Evolutionary conservation across 2,113 vertebrate species (phyloP).

Genomic region (Leptobrachium leishanense): DNA sequence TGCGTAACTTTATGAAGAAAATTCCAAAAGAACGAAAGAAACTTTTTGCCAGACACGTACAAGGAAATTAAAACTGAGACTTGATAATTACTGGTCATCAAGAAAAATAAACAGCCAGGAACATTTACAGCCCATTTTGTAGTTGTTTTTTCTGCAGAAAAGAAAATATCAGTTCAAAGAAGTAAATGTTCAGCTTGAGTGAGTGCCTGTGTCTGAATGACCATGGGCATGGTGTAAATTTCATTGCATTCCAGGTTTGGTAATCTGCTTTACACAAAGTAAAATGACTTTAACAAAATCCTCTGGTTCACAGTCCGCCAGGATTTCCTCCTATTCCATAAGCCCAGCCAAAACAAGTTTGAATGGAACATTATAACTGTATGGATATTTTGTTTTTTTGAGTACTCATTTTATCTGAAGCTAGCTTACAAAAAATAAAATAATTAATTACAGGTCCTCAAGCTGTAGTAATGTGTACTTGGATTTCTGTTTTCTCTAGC

Average conservation of each 20-base stretch:
- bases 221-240: slow-evolving; percentile 40
- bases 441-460: no score
- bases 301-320: slow-evolving; percentile 26
- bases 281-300: slow-evolving; percentile 46
- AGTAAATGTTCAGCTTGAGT: slow-evolving; percentile 42
- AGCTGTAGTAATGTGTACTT: no score
- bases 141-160: slow-evolving; percentile 12
- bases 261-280: slow-evolving; percentile 47
- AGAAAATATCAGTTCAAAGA: slow-evolving; percentile 42
- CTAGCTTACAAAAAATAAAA: no score
- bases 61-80: slow-evolving; percentile 39
- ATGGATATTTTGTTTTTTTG: not conserved
- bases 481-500: no score
- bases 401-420: no score
- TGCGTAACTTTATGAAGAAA: not conserved
- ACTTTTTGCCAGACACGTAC: slow-evolving; percentile 9
- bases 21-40: not conserved
- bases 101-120: slow-evolving; percentile 24
- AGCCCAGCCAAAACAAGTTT: not conserved
- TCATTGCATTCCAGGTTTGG: slow-evolving; percentile 43
- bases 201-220: slow-evolving; percentile 31
- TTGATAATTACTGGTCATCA: slow-evolving; percentile 37
- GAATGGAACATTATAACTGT: not conserved
- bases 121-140: slow-evolving; percentile 16
- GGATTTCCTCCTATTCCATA: slow-evolving; percentile 25